phyloP scores from a whole-genome alignment of 2,797 vertebrate genomes.

The Xenops minutus region DNA sequence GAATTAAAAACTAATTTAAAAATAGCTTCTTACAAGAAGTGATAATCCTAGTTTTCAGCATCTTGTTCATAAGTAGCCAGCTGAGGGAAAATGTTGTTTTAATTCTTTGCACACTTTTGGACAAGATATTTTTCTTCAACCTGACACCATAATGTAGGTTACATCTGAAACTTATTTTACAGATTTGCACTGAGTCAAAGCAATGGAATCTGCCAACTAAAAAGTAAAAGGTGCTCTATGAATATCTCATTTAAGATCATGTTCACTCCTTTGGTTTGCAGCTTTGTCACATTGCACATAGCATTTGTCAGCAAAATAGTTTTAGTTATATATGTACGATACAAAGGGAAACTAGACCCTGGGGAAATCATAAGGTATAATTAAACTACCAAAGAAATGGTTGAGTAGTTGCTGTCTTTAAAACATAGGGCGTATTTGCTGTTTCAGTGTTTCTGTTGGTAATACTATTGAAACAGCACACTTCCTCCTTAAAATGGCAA shows the following conservation, averaged over 20 bases:
- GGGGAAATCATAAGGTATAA: conserved; percentile 22
- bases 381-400: conserved; percentile 30
- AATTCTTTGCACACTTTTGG: conserved; percentile 23
- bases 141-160: background rate
- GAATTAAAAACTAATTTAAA: background rate
- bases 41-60: conserved; percentile 26
- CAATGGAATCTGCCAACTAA: background rate
- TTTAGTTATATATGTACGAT: background rate
- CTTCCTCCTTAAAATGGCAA: background rate
- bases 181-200: background rate
- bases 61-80: background rate
- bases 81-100: background rate
- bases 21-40: background rate
- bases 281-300: background rate
- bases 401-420: conserved; percentile 18
- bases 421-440: background rate
- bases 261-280: background rate
- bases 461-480: background rate
- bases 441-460: background rate
- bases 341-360: conserved; percentile 26
- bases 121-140: background rate
- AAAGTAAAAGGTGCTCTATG: background rate
- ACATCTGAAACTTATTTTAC: conserved; percentile 20
- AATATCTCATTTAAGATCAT: background rate
- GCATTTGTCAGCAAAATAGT: conserved; percentile 32